These are phyloP conservation scores for Neomonachus schauinslandi DNA, from an alignment of 2,113 vertebrate genomes.

Conservation along the genomic window DNA sequence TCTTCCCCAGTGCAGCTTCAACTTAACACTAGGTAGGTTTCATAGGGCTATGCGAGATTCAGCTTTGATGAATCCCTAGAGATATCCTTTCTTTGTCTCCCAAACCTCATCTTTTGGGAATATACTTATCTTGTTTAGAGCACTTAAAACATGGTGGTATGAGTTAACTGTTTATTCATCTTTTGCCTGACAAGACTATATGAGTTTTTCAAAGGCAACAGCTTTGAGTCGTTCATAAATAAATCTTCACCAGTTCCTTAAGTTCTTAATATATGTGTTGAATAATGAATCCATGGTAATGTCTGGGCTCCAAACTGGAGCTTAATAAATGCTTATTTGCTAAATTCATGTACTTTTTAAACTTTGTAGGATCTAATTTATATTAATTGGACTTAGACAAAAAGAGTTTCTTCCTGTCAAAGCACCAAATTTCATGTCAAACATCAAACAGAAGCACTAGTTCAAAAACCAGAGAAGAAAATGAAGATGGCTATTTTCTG, in stretches of 20 bases:
- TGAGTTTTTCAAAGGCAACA: not conserved
- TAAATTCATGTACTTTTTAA: constrained; percentile 4
- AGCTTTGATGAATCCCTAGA: not conserved
- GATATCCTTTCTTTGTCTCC: not conserved
- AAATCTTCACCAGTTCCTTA: not conserved
- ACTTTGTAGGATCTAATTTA: not conserved
- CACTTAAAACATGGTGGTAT: not conserved
- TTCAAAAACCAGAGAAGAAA: not conserved
- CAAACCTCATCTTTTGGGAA: not conserved
- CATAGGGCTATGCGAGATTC: not conserved
- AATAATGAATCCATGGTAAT: not conserved
- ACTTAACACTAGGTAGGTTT: not conserved
- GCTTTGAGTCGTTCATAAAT: not conserved
- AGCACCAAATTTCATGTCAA: not conserved
- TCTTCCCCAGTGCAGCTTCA: not conserved
- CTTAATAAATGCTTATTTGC: not conserved
- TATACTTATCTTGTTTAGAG: not conserved
- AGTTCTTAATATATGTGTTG: not conserved
- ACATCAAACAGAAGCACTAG: not conserved
- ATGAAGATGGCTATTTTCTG: not conserved
- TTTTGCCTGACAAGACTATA: not conserved
- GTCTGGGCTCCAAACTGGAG: not conserved
- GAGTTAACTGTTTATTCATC: not conserved
- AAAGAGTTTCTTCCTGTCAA: not conserved
- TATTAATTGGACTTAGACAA: not conserved